Percentiles rank a stretch among this genome's conserved stretches.
phyloP scores from a whole-genome alignment of 2,797 vertebrate species.

The Centropyge bicolor region DNA sequence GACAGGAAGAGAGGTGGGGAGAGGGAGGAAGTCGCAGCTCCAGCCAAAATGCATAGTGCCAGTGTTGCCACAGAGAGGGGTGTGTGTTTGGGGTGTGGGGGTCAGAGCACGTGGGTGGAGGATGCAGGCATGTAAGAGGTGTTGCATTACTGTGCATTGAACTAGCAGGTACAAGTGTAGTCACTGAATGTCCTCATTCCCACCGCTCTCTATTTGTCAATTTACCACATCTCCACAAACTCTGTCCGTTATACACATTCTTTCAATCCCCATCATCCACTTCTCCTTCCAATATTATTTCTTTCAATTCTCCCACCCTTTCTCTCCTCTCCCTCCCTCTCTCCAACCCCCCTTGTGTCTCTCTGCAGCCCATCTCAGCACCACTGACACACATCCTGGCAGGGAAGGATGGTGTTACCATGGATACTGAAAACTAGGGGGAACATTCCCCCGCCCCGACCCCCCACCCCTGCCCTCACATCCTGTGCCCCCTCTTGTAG shows the following conservation, averaged over 20 bases:
- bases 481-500: conserved; percentile 39
- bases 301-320: conserved; percentile 8
- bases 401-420: conserved; percentile 75
- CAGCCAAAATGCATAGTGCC: conserved; percentile 28
- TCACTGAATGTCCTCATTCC: conserved; percentile 2
- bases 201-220: conserved; percentile 1
- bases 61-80: conserved; percentile 19
- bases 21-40: conserved; percentile 58
- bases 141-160: conserved; percentile 7
- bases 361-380: conserved; percentile 44
- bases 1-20: conserved; percentile 50
- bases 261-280: neutral
- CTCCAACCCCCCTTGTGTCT: conserved; percentile 20
- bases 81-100: conserved; percentile 9
- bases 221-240: conserved; percentile 6
- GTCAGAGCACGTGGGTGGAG: conserved; percentile 1
- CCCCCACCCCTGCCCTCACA: conserved; percentile 30
- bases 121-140: neutral
- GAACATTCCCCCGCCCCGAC: too few species aligned
- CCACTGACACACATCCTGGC: conserved; percentile 68
- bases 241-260: conserved; percentile 3
- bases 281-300: conserved; percentile 10
- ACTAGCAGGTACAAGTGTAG: conserved; percentile 7
- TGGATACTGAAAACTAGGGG: conserved; percentile 75
- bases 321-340: conserved; percentile 6